These are phyloP conservation scores for Uloborus diversus DNA, from an alignment of 1,140 invertebrate genomes.

Conservation along the genomic window DNA sequence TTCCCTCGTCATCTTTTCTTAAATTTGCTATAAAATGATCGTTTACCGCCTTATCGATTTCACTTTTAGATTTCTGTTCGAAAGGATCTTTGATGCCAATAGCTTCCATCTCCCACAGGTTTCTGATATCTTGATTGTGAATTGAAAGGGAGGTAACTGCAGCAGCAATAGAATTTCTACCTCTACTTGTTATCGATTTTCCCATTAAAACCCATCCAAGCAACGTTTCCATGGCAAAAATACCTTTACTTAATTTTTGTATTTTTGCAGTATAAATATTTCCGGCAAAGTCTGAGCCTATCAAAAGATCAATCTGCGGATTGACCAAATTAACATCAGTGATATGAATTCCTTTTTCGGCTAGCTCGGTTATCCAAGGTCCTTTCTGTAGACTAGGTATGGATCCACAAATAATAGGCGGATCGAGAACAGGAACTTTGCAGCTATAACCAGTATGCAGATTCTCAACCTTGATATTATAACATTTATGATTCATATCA, in stretches of 20 bases:
- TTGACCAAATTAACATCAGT: background rate
- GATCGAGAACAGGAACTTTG: background rate
- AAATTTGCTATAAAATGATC: background rate
- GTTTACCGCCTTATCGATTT: background rate
- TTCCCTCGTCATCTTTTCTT: background rate
- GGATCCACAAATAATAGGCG: background rate
- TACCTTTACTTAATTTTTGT: slow-evolving; percentile 58
- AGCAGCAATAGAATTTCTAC: background rate
- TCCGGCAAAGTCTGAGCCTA: slow-evolving; percentile 11
- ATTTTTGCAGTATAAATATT: slow-evolving; percentile 61
- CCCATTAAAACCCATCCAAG: slow-evolving; percentile 61
- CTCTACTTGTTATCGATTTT: background rate
- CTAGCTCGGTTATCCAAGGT: background rate
- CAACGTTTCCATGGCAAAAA: slow-evolving; percentile 61
- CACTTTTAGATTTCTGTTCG: background rate
- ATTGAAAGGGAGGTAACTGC: background rate
- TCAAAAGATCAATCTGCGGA: slow-evolving; percentile 19
- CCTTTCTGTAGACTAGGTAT: slow-evolving; percentile 12
- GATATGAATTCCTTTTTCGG: background rate
- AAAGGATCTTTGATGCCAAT: slow-evolving; percentile 11
- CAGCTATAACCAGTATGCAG: background rate
- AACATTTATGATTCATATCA: too few relatives aligned
- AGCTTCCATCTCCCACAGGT: slow-evolving; percentile 20
- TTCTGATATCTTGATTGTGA: background rate
- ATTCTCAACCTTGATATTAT: too few relatives aligned